These are phyloP conservation scores for Anisognathus igniventris DNA, from an alignment of 2,797 vertebrate species.

Conservation along the genomic window DNA sequence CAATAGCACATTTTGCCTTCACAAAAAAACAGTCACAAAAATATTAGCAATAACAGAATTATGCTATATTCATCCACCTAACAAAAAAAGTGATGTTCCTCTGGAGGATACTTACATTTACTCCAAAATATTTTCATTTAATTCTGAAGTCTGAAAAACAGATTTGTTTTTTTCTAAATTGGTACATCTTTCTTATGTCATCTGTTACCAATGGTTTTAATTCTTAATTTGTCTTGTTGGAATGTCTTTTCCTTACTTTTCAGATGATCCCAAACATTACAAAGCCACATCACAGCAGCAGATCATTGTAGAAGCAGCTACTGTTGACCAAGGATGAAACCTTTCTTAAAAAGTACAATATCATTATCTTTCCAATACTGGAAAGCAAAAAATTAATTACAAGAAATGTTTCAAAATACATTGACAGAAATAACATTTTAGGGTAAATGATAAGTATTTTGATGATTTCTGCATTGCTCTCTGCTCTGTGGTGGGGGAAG, in stretches of 20 bases:
- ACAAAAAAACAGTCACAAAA: not conserved
- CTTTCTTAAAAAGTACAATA: not conserved
- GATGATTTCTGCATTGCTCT: not conserved
- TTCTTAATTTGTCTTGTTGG: not conserved
- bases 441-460: not conserved
- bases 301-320: not conserved
- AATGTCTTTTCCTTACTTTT: not conserved
- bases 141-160: not conserved
- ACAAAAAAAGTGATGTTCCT: not conserved
- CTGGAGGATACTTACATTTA: not conserved
- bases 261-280: not conserved
- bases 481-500: accelerated
- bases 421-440: not conserved
- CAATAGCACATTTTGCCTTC: not conserved
- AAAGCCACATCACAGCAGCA: not conserved
- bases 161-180: not conserved
- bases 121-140: not conserved
- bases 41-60: not conserved
- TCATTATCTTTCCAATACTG: not conserved
- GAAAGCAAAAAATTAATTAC: not conserved
- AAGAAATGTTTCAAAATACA: not conserved
- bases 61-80: not conserved
- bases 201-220: not conserved
- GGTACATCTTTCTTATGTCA: not conserved
- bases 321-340: not conserved